Evolutionary conservation across 2,888 invertebrate genomes (phyloP), one percentile per base, ranked within the genome.

Genomic region (Volucella bombylans): DNA sequence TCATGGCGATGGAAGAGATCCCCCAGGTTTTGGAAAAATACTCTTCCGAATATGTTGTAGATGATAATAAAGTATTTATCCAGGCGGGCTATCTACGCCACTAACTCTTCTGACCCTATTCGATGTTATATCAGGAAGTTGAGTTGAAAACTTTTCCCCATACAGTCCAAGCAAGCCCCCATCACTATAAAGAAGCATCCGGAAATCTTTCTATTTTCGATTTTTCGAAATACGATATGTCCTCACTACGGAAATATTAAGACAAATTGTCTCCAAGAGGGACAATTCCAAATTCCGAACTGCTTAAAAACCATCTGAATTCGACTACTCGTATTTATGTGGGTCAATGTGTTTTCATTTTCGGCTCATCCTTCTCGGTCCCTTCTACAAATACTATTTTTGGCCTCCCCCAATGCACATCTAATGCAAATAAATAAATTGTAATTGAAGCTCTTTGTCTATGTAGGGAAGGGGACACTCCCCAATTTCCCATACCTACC

Each of bases 351-450:
- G 55, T 62, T 61, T n/a, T 15, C 18, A 14, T 14, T 12, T 4
- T 38, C 12, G 9, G 23, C 54, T 31, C 31, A 31, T 10, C 41
- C 45, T 14, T 43, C 10, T 57, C 14, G 14, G 12, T 39, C 12
- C 8, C 8, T 18, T 49, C 39, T 10, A n/a, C n/a, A n/a, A n/a
- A n/a, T n/a, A 31, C 31, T 31, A 31, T 31, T 31, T 31, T 31
- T 31, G 31, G 4, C 55, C 67, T 41, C 49, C 45, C 62, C 67
- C 49, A n/a, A 55, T 67, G 59, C 15, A 50, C 4, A 38, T 78
- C 50, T 57, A 73, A 68, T 65, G 72, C 62, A 81, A 67, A 85
- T 77, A 81, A 57, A 85, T 85, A 85, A 85, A 85, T 76, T 77
- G 81, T 81, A 85, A 81, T 85, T 77, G 85, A 81, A 83, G 77